These are phyloP conservation scores for Drosophila leontia DNA, from an alignment of 1,140 invertebrate species.

Conservation along the genomic window DNA sequence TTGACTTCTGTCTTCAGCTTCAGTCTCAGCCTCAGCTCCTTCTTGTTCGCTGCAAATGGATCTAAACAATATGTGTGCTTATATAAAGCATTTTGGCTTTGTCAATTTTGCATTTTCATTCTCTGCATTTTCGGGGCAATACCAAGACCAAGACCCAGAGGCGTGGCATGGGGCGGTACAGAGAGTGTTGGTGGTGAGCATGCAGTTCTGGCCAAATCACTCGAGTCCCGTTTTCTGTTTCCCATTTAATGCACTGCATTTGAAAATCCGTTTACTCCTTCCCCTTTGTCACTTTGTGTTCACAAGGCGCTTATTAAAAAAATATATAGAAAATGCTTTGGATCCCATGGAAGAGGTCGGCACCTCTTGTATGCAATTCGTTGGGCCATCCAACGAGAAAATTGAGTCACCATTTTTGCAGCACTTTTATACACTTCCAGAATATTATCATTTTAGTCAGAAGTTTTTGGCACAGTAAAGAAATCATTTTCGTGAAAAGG, in stretches of 20 bases:
- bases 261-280: background rate
- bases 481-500: too few species aligned
- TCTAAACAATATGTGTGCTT: constrained; percentile 56
- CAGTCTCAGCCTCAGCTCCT: background rate
- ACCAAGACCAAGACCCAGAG: background rate
- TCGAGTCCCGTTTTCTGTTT: constrained; percentile 14
- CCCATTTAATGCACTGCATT: constrained; percentile 16
- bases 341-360: background rate
- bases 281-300: constrained; percentile 6
- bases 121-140: constrained; percentile 11
- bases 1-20: constrained; percentile 30
- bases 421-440: too few species aligned
- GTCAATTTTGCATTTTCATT: constrained; percentile 76
- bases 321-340: constrained; percentile 8
- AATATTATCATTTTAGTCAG: too few species aligned
- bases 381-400: too few species aligned
- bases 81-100: constrained; percentile 76
- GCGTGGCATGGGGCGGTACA: background rate
- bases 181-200: background rate
- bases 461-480: too few species aligned
- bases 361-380: background rate
- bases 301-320: constrained; percentile 23
- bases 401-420: background rate
- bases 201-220: constrained; percentile 41
- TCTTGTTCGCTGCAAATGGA: constrained; percentile 33